Evolutionary conservation across 2,113 vertebrate species (phyloP).

Genomic region (Solea senegalensis): DNA sequence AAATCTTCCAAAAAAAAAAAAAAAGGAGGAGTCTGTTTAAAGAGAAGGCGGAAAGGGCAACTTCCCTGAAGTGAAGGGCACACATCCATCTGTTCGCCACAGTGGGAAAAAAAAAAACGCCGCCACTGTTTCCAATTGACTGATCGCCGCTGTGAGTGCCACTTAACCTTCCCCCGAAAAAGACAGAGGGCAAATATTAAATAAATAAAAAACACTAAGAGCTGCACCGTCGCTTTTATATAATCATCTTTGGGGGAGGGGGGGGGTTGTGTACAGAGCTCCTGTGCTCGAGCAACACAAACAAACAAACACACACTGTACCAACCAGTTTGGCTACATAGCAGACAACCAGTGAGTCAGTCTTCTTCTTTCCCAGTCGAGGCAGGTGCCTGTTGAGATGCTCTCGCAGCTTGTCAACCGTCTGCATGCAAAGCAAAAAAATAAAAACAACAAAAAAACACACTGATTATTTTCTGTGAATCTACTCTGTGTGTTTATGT

Average conservation of each 20-base stretch:
- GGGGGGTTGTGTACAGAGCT: neutral
- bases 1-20: too few species aligned
- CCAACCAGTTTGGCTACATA: slow-evolving; percentile 88
- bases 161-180: slow-evolving; percentile 38
- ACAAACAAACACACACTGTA: slow-evolving; percentile 30
- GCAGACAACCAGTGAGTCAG: slow-evolving; percentile 88
- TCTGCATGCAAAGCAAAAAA: slow-evolving; percentile 76
- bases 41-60: neutral
- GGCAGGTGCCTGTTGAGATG: slow-evolving; percentile 89
- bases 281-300: neutral
- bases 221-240: neutral
- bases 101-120: slow-evolving; percentile 17
- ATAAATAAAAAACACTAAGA: slow-evolving; percentile 39
- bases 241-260: neutral
- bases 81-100: slow-evolving; percentile 26
- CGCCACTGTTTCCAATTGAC: slow-evolving; percentile 7
- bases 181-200: slow-evolving; percentile 23
- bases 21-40: too few species aligned
- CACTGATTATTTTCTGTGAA: slow-evolving; percentile 15
- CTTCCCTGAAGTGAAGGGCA: slow-evolving; percentile 12
- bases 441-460: slow-evolving; percentile 14
- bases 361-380: slow-evolving; percentile 90
- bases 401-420: slow-evolving; percentile 91
- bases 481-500: neutral
- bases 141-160: slow-evolving; percentile 13